Evolutionary conservation across 2,888 invertebrate species (phyloP), one percentile per base, ranked within the genome.

Genomic region (Oligia fasciuncula): DNA sequence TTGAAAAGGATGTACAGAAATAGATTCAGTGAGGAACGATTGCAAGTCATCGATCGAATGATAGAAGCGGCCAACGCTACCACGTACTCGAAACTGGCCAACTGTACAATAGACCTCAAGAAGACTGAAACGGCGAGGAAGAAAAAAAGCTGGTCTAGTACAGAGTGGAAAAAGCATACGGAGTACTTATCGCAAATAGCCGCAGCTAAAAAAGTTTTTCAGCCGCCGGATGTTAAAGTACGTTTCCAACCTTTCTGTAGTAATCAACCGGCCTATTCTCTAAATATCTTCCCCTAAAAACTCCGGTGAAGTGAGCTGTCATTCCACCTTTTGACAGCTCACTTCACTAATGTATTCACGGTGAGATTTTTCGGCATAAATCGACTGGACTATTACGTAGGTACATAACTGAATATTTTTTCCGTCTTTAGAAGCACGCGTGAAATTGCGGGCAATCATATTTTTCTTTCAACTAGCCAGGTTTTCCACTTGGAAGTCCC

Each of bases 81-180:
- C 0, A 87, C 90, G 40, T 97, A 96, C 85, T 90, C 95, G 0
- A 97, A 97, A 79, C 88, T 96, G 2, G 96, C 96, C 0, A 95
- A 94, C 85, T 94, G 94, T 76, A 90, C 91, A 2, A 73, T 96
- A 4, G 95, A 95, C 74, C 89, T 96, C 0, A 96, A 95, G 90
- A 95, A 93, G 79, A 86, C 88, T 29, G 95, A 95, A 14, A 85
- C 14, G 2, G 29, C 91, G 1, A 96, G 93, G 86, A 96, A 94
- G 90, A 96, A 93, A 84, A 90, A 89, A 8, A 94, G 93, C 0
- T 96, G 96, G 96, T 89, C 93, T 0, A 94, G 95, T 79, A 93
- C 93, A 40, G 96, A 96, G 5, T 96, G 96, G 96, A 96, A 96
- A 89, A 96, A 95, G 78, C 97, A 96, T 77, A 96, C 95, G 95